Evolutionary conservation across 2,888 invertebrate species (phyloP), one percentile per base, ranked within the genome.

Genomic region (Orthosia gothica): DNA sequence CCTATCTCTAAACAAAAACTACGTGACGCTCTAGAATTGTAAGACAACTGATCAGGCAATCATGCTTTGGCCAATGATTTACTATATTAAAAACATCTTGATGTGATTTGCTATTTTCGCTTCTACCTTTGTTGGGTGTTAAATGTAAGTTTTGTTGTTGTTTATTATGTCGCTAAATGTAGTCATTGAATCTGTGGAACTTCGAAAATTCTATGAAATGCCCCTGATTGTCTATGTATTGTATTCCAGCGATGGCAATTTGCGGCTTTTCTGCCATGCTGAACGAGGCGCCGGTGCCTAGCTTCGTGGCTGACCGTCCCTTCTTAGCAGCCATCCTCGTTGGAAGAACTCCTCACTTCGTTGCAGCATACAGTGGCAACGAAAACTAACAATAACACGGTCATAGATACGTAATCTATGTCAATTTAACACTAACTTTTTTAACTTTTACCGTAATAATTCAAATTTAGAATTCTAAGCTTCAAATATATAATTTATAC

Each of bases 221-320:
- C 15, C 5, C 32, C 12, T 70, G 50, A 77, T 80, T 83, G 74
- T 18, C 45, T 47, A 40, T 18, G 15, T 47, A 16, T n/a, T 68
- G 16, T 80, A 85, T 94, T 94, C 55, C 94, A 94, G 95, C 90
- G 32, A 91, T 95, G 91, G 89, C 77, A 79, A 70, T 93, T 81
- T 74, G 75, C 71, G 69, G 87, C 75, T 90, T 88, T 79, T 91
- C 89, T 23, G 92, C 93, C 13, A 89, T 93, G 62, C 54, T 93
- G 59, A 81, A 87, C 80, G 70, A 85, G 65, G 76, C 80, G 1
- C 92, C 92, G 13, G 91, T 91, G 76, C 91, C 79, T 13, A 75
- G 73, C 20, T 95, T 95, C 89, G 82, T 84, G 16, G 95, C 94
- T 0, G 92, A 95, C 81, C 92, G 89, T 18, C 94, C 95, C 0